Conservation (phyloP, 2,113 vertebrate species). For the Elaphurus davidianus region DNA sequence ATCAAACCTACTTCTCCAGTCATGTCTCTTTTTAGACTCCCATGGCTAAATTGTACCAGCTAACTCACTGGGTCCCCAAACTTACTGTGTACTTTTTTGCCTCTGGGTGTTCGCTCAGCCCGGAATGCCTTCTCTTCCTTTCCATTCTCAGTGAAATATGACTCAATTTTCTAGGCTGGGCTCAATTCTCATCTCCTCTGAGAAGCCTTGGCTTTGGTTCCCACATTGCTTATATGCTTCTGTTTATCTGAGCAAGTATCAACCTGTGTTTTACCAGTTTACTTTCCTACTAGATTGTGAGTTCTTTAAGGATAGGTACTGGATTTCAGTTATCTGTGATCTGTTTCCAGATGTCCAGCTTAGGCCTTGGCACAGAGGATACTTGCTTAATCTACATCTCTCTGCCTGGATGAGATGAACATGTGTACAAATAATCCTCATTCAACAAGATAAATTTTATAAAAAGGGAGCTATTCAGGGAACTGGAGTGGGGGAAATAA, state of each 20-base stretch:
- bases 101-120: neutral
- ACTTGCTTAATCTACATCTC: neutral
- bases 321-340: neutral
- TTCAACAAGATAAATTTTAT: constrained; percentile 8
- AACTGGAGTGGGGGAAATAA: neutral
- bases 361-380: neutral
- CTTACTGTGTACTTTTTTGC: neutral
- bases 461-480: neutral
- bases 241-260: neutral
- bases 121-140: constrained; percentile 18
- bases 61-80: neutral
- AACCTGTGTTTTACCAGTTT: neutral
- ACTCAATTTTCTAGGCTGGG: neutral
- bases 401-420: neutral
- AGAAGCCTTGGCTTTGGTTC: neutral
- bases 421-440: neutral
- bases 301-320: neutral
- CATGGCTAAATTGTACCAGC: neutral
- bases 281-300: neutral
- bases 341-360: neutral
- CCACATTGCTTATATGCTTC: neutral
- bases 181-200: neutral
- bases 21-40: neutral
- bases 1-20: neutral
- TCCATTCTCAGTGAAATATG: neutral